phyloP scores from a whole-genome alignment of 1,140 invertebrate genomes.

The Hirudo medicinalis region DNA sequence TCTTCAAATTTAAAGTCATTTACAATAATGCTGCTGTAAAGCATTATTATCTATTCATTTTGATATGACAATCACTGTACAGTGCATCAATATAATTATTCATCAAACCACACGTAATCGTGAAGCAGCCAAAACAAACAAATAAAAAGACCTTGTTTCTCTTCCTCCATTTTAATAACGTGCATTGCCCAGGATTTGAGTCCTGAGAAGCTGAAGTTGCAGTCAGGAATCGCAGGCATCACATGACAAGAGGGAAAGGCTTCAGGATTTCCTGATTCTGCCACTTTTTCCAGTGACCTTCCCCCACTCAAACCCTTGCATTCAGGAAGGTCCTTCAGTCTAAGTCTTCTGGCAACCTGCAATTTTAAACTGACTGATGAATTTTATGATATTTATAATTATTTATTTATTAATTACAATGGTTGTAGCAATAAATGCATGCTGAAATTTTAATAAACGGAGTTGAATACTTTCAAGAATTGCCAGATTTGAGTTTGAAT shows the following conservation, averaged over 20 bases:
- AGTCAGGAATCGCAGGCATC: conserved; percentile 48
- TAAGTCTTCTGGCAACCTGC: conserved; percentile 65
- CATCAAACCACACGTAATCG: not conserved
- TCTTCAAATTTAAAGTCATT: too few species aligned
- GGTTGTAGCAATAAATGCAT: too few species aligned
- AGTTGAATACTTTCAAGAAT: too few species aligned
- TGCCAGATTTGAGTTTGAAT: too few species aligned
- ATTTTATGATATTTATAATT: too few species aligned
- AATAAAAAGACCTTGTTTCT: conserved; percentile 43
- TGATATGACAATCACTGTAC: not conserved
- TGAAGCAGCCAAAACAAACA: conserved; percentile 24
- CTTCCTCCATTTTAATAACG: conserved; percentile 50
- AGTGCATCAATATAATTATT: too few species aligned
- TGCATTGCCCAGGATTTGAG: conserved; percentile 48
- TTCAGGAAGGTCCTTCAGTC: conserved; percentile 63
- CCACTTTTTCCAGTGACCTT: conserved; percentile 65
- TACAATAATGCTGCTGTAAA: not conserved
- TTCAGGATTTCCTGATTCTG: conserved; percentile 53
- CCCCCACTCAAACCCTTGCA: conserved; percentile 65
- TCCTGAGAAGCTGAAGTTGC: conserved; percentile 73
- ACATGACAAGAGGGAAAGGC: conserved; percentile 55
- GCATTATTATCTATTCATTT: too few species aligned
- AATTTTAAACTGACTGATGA: conserved; percentile 25
- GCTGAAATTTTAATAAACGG: too few species aligned
- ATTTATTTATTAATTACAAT: too few species aligned